Conservation (phyloP, 2,113 vertebrate genomes). For the Nannospalax galili region DNA sequence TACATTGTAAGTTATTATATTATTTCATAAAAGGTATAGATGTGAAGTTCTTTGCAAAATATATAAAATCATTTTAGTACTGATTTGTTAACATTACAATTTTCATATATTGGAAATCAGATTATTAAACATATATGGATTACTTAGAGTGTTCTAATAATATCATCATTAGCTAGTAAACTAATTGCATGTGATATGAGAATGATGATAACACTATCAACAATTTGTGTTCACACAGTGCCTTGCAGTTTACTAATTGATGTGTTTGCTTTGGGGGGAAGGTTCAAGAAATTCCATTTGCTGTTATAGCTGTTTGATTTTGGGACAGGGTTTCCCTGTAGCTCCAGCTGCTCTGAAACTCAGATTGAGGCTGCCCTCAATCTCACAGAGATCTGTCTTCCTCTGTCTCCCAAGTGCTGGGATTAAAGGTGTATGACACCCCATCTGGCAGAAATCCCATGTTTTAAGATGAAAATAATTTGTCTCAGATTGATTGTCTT, state of each 20-base stretch:
- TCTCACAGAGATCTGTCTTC: too few species aligned
- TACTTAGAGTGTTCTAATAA: not conserved
- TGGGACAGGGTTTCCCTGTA: too few species aligned
- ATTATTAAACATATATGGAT: not conserved
- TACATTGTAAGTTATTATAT: not conserved
- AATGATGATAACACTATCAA: not conserved
- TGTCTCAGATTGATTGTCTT: too few species aligned
- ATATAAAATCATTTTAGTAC: not conserved
- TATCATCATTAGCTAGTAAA: not conserved
- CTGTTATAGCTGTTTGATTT: too few species aligned
- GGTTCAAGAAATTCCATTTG: too few species aligned
- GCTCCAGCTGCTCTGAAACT: too few species aligned
- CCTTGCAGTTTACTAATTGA: not conserved
- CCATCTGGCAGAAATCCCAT: too few species aligned
- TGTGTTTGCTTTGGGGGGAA: not conserved
- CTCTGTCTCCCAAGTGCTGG: too few species aligned
- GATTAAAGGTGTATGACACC: too few species aligned
- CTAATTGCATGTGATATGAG: not conserved
- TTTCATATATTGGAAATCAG: not conserved
- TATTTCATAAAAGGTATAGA: not conserved
- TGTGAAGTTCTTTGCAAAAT: not conserved
- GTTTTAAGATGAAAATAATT: too few species aligned
- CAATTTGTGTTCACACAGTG: not conserved
- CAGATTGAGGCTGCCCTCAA: too few species aligned
- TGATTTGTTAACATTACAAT: not conserved